Evolutionary conservation across 2,888 invertebrate genomes (phyloP).

Genomic region (Pollenia angustigena): DNA sequence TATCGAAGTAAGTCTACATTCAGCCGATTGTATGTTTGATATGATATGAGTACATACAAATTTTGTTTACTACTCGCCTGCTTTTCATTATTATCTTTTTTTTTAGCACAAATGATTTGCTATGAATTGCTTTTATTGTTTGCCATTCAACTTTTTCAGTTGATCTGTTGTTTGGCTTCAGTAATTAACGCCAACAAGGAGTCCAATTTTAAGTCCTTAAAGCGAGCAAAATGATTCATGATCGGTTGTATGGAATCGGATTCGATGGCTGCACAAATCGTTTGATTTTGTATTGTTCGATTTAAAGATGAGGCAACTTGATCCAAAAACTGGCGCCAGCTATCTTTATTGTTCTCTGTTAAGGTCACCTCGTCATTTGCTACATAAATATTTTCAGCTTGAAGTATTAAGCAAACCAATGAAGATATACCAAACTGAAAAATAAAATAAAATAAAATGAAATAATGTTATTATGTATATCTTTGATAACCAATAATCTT

Average conservation of each 20-base stretch:
- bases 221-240: slow-evolving; percentile 83
- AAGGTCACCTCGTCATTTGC: slow-evolving; percentile 77
- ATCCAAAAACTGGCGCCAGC: slow-evolving; percentile 82
- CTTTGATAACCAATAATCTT: no score
- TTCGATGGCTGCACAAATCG: slow-evolving; percentile 83
- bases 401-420: slow-evolving; percentile 81
- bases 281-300: slow-evolving; percentile 83
- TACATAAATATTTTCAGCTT: slow-evolving; percentile 82
- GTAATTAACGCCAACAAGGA: slow-evolving; percentile 83
- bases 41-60: slow-evolving; percentile 17
- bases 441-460: slow-evolving; percentile 23
- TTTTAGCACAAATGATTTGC: slow-evolving; percentile 15
- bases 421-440: slow-evolving; percentile 83
- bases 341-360: slow-evolving; percentile 77
- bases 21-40: not conserved
- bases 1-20: slow-evolving; percentile 47
- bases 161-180: slow-evolving; percentile 83
- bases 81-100: slow-evolving; percentile 10
- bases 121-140: slow-evolving; percentile 40
- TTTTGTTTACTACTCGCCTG: slow-evolving; percentile 60
- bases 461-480: not conserved
- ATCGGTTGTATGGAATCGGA: slow-evolving; percentile 83
- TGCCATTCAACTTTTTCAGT: slow-evolving; percentile 75
- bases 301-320: slow-evolving; percentile 82
- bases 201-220: slow-evolving; percentile 83